Evolutionary conservation across 2,888 invertebrate species (phyloP), one percentile per base, ranked within the genome.

Genomic region (Allophyes oxyacanthae): DNA sequence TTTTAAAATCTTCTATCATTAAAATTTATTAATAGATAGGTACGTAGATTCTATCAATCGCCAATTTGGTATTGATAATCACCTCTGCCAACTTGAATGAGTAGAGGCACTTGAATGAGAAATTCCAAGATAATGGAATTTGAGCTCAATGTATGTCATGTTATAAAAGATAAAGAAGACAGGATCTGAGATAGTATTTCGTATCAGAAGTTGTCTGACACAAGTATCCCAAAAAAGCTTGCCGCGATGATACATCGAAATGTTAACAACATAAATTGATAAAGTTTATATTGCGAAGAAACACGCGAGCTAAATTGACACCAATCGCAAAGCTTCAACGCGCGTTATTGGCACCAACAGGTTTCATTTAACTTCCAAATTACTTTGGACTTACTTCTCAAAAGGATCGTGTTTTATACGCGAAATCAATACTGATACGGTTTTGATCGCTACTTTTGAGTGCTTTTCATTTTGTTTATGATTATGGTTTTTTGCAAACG

Each of bases 261-360:
- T 45, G 57, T 45, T 54, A 61, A 57, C 42, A 60, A 71, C 52
- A 59, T 41, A 15, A 57, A 74, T 66, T 52, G 59, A 74, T 70
- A 66, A 70, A 74, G 33, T 66, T 74, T 74, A 28, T 57, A 65
- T 50, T 38, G 41, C 36, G 9, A 44, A 15, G n/a, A 26, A 45
- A 70, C 71, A 74, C 45, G 65, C 58, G 38, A 61, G 10, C 46
- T 50, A 46, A 50, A 69, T 64, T 69, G 64, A 64, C 56, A 50
- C 41, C 45, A 40, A 45, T 54, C n/a, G 15, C 41, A 14, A 42
- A 59, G 43, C 33, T 53, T 53, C 42, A 38, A 26, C 34, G 20
- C 32, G 38, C 20, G 25, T 37, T 44, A 49, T 45, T 57, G 48
- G 15, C 6, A 0, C 6, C 56, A 42, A 41, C 43, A 30, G 36